Evolutionary conservation across 2,888 invertebrate genomes (phyloP).

Genomic region (Apamea epomidion): DNA sequence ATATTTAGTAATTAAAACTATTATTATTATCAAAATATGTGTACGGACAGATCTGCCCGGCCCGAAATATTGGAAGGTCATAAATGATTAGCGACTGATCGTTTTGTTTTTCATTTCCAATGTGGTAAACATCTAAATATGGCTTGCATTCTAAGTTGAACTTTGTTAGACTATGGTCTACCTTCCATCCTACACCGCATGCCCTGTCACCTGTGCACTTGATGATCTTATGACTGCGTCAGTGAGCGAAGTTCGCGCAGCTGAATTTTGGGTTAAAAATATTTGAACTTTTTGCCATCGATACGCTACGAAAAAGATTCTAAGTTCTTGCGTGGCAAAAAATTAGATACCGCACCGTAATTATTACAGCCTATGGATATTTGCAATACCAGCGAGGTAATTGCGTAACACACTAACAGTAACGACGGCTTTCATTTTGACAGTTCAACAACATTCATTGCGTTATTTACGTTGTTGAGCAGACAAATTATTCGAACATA

Average conservation of each 20-base stretch:
- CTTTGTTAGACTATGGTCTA: neutral
- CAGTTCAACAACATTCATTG: neutral
- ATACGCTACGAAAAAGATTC: too few species aligned
- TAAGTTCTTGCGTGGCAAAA: neutral
- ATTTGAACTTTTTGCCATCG: too few species aligned
- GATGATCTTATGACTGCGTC: neutral
- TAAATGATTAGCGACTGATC: conserved; percentile 8
- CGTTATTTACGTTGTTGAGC: neutral
- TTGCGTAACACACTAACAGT: too few species aligned
- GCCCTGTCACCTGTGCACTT: neutral
- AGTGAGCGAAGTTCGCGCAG: neutral
- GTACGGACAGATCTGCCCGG: conserved; percentile 8
- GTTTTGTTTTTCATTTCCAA: neutral
- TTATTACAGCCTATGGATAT: neutral
- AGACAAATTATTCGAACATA: neutral
- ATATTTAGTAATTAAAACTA: neutral
- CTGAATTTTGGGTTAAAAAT: neutral
- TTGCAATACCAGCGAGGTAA: too few species aligned
- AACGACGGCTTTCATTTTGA: neutral
- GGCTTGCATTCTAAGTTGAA: neutral
- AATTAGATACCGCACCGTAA: neutral
- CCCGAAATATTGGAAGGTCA: conserved; percentile 11
- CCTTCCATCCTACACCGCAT: neutral
- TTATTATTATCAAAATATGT: conserved; percentile 32
- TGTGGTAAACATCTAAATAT: neutral